Base-by-base conservation (phyloP, 2,113 vertebrate genomes). In the Axis porcinus region DNA sequence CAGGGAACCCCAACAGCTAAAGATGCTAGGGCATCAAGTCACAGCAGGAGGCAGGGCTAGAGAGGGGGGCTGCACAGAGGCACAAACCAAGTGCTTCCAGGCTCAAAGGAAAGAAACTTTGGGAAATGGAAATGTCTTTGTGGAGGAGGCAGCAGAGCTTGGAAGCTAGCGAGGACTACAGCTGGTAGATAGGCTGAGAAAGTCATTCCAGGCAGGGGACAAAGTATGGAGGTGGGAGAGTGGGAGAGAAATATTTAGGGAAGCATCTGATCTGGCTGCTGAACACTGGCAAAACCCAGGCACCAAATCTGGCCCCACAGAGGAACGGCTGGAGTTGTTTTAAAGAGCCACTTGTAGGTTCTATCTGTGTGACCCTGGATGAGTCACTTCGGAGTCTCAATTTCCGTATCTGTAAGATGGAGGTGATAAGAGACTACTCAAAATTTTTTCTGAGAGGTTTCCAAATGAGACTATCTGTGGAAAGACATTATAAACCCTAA, bases 201-300 rank as follows among this genome's bases (percentile, higher is more conserved):
- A 95, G 87, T 84, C 85, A 86, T 94, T 90, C 86, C 64, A 67
- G 87, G 67, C 94, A 45, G 74, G 81, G 81, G 90, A 33, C 30
- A 81, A 91, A 52, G 90, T 60, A 45, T 36, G 95, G 94, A 94
- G 94, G 81, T 86, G 91, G 89, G 60, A 81, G 76, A 95, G 97
- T 89, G 89, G 96, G 95, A 97, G 92, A 92, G 94, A 96, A 97
- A 94, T 92, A 94, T 92, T 97, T 91, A 96, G 97, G 88, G 94
- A 96, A 89, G 78, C 92, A 50, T 86, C 86, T 89, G 92, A 70
- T 85, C 64, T 82, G 74, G 95, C n/a, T 89, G 94, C 79, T 76
- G 62, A 96, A 92, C 55, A 54, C 55, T n/a, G 45, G 86, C 50
- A 79, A 55, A 70, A 50, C 60, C 67, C 25, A 1, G 2, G 36